These are phyloP conservation scores for Colletes latitarsis DNA, from an alignment of 1,140 invertebrate species.

Conservation along the genomic window DNA sequence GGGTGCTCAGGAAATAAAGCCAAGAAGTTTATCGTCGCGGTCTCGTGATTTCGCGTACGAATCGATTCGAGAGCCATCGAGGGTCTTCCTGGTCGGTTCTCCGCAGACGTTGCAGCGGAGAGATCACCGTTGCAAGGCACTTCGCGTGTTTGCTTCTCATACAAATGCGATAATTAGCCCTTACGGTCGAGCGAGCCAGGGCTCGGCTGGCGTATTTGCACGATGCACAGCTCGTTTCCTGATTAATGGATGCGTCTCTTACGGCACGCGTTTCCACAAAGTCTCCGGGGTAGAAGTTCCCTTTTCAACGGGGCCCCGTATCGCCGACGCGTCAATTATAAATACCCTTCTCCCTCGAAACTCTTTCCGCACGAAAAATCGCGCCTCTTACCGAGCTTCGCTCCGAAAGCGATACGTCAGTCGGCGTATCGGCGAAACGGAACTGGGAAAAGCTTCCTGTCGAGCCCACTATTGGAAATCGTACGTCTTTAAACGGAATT, in stretches of 20 bases:
- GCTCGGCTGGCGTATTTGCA: background rate
- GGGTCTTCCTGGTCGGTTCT: too few relatives aligned
- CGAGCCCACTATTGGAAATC: too few relatives aligned
- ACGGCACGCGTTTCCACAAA: conserved; percentile 10
- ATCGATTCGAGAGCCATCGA: background rate
- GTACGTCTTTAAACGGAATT: too few relatives aligned
- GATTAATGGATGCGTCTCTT: conserved; percentile 41
- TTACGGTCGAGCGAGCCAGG: conserved; percentile 25
- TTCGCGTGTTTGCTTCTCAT: conserved; percentile 19
- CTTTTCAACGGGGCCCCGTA: background rate
- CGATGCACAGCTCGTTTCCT: conserved; percentile 10
- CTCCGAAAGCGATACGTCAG: background rate
- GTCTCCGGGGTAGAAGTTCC: conserved; percentile 4
- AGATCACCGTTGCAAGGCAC: background rate
- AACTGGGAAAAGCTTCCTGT: too few relatives aligned
- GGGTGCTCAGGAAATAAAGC: background rate
- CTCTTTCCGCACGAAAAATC: background rate
- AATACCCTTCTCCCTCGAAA: background rate
- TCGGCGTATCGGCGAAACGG: background rate
- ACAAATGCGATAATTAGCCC: conserved; percentile 57
- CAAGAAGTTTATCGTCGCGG: background rate
- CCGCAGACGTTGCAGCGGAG: background rate
- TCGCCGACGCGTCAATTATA: background rate
- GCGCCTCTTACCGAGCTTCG: background rate
- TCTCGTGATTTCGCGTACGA: background rate